A percentile compares a stretch with the other conserved stretches of the same genome.
These are phyloP conservation scores for Rhabdornis inornatus DNA, from an alignment of 2,113 vertebrate species.

Conservation along the genomic window DNA sequence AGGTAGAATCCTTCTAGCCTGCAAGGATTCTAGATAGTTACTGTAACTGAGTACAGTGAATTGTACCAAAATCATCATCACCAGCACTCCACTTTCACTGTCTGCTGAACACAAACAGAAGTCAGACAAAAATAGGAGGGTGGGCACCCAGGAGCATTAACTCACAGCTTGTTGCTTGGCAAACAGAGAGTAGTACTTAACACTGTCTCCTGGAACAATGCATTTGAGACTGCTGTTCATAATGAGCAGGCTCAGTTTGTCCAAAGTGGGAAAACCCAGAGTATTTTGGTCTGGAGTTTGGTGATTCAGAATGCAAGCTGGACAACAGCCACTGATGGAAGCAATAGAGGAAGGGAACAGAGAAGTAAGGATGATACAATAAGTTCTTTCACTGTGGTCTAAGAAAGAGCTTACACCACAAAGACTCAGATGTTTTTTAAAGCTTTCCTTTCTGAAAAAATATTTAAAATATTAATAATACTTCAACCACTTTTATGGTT, in stretches of 20 bases:
- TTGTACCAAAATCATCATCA: neutral
- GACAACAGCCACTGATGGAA: neutral
- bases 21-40: neutral
- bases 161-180: neutral
- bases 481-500: neutral
- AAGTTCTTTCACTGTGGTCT: neutral
- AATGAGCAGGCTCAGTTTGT: neutral
- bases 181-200: neutral
- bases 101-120: neutral
- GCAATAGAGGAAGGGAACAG: neutral
- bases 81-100: neutral
- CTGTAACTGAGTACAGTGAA: neutral
- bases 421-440: neutral
- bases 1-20: neutral
- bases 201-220: neutral
- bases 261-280: neutral
- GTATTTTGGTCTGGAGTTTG: neutral
- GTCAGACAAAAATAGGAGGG: neutral
- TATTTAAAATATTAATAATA: neutral
- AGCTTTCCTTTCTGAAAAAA: neutral
- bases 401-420: neutral
- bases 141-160: neutral
- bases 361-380: neutral
- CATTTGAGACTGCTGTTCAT: neutral
- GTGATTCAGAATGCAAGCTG: neutral